These are phyloP conservation scores for Canis aureus DNA, from an alignment of 2,113 vertebrate species.

Conservation along the genomic window DNA sequence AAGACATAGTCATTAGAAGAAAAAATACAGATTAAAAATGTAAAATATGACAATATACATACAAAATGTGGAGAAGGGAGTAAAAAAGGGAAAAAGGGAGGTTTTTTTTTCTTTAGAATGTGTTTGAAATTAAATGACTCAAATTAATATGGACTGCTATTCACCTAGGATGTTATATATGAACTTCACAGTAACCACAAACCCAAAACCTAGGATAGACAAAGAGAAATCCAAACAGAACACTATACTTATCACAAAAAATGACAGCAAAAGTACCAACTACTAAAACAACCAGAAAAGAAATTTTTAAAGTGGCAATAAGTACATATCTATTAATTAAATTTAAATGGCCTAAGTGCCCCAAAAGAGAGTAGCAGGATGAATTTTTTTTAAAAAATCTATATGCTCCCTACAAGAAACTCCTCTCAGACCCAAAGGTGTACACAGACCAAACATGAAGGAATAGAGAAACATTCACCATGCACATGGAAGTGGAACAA, in stretches of 20 bases:
- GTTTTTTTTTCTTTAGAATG: background rate
- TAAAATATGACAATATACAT: background rate
- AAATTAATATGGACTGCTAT: background rate
- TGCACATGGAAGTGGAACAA: background rate
- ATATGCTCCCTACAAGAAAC: background rate
- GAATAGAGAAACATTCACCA: background rate
- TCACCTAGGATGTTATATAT: background rate
- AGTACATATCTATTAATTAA: background rate
- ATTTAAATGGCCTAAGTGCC: background rate
- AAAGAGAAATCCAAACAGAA: background rate
- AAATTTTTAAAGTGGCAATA: background rate
- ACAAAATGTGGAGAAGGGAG: background rate
- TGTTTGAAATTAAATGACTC: background rate
- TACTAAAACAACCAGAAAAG: background rate
- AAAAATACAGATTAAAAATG: background rate
- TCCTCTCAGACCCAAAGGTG: background rate
- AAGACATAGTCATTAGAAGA: background rate
- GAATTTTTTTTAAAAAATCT: background rate
- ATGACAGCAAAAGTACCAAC: background rate
- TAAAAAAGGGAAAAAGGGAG: background rate
- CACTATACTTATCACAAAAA: background rate
- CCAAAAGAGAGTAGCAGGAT: background rate
- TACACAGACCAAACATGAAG: background rate
- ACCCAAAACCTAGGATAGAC: background rate
- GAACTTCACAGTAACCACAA: background rate